Evolutionary conservation across 2,113 vertebrate species (phyloP), one percentile per base, ranked within the genome.

Genomic region (Monarcha castaneiventris): DNA sequence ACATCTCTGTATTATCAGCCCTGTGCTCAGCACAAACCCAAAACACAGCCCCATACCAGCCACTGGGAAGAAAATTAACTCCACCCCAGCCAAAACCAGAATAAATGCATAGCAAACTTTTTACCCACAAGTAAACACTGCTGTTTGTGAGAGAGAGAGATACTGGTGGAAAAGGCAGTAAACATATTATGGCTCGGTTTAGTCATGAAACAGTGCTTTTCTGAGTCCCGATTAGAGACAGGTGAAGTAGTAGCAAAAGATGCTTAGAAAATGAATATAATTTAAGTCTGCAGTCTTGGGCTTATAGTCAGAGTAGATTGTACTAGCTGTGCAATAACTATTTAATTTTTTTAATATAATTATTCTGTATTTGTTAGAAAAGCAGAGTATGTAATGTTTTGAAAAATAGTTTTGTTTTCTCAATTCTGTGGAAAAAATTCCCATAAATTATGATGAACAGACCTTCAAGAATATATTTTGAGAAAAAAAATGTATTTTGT

Each of bases 371-470:
- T 49, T 89, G 6, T 67, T 61, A 58, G 51, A 62, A 58, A 52
- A 81, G 29, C 26, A 30, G 7, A 7, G 1, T 43, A 17, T 26
- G 15, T 29, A 30, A 62, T 0, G 0, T 71, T 87, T 79, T 25
- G 12, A 46, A 51, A 71, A 84, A 67, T 17, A 10, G 7, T 67
- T 84, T 51, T 7, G 2, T 66, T 86, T 87, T 64, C 41, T 46
- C 13, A 18, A 6, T 91, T 71, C 32, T 83, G 32, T 49, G 54
- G 20, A 68, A 62, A 16, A 89, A 86, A 29, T 49, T 61, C 32
- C n/a, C 67, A 6, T 33, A 86, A 74, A 52, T 44, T 7, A 61
- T 61, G 4, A 66, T n/a, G n/a, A 90, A 44, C 32, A 49, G 22
- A 58, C 4, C 3, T 55, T 46, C 27, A 84, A 52, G 48, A 54